Base-by-base conservation (phyloP, 2,888 invertebrate species). In the Poecilus cupreus region DNA sequence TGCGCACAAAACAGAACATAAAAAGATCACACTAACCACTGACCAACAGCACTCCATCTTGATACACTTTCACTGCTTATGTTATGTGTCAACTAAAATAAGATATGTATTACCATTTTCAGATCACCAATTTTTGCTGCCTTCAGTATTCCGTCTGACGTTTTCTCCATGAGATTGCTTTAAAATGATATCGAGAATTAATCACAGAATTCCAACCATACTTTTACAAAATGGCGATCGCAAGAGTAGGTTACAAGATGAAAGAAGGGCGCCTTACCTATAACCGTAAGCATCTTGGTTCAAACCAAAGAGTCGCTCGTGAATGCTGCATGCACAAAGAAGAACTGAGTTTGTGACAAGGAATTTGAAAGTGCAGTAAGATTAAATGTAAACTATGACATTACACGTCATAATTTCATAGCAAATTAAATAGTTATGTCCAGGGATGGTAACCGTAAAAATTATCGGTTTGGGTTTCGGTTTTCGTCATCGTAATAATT, bases 121-220 rank as follows among this genome's bases (percentile, higher is more conserved):
- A 96, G 90, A 90, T 96, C 96, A 83, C 96, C 96, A 86, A 92
- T 91, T 91, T 96, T 96, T 64, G 96, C 96, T 83, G 96, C 96
- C 90, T 94, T 94, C 85, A 97, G 91, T 85, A 97, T 92, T 85
- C 93, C 93, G 89, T 96, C 96, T 85, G 94, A 94, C 85, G 95
- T 94, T 91, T 94, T 95, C 90, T 96, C 95, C 88, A 95, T 91
- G 87, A 95, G 91, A 89, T 94, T 93, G 89, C 95, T 95, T 91
- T 85, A 92, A 92, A 89, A 83, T 83, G 83, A 79, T 60, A 60
- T 77, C 22, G 60, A 68, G 26, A 78, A 78, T 78, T 78, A 64
- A 78, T 78, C 60, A 78, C 68, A 78, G 4, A 26, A 26, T 24
- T 43, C 57, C 20, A 76, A 22, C 26, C 11, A 75, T 32, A 32